Conservation (phyloP, 2,797 vertebrate genomes). For the Carcharodon carcharias region DNA sequence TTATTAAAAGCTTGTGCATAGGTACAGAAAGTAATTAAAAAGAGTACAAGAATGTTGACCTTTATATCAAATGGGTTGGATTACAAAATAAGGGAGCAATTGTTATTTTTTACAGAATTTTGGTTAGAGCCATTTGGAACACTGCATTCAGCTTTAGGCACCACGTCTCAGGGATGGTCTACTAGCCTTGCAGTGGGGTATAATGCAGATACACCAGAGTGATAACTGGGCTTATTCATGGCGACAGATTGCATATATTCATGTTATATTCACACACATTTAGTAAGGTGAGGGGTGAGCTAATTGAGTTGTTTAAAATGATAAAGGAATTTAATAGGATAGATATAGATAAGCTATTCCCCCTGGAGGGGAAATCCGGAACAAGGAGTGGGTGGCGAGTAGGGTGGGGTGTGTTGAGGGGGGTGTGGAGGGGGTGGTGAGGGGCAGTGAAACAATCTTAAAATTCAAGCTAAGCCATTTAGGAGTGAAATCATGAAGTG, state of each 20-base stretch:
- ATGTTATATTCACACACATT: not conserved
- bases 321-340: too few relatives aligned
- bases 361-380: not conserved
- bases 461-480: too few relatives aligned
- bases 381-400: not conserved
- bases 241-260: not conserved
- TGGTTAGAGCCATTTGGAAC: not conserved
- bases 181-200: too few relatives aligned
- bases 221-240: not conserved
- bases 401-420: too few relatives aligned
- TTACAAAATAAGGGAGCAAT: not conserved
- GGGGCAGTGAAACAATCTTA: too few relatives aligned
- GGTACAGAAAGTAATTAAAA: not conserved
- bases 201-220: not conserved
- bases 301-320: not conserved
- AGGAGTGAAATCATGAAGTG: not conserved
- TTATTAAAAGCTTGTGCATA: not conserved
- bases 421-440: not conserved
- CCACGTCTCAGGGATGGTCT: too few relatives aligned
- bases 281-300: not conserved
- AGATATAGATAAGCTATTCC: too few relatives aligned
- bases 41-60: not conserved
- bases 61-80: not conserved
- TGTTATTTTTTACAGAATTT: not conserved
- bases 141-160: not conserved